Percentiles rank a stretch among this genome's conserved stretches.
Evolutionary conservation across 2,888 invertebrate genomes (phyloP).

Genomic region (Drosophila vallismaia): DNA sequence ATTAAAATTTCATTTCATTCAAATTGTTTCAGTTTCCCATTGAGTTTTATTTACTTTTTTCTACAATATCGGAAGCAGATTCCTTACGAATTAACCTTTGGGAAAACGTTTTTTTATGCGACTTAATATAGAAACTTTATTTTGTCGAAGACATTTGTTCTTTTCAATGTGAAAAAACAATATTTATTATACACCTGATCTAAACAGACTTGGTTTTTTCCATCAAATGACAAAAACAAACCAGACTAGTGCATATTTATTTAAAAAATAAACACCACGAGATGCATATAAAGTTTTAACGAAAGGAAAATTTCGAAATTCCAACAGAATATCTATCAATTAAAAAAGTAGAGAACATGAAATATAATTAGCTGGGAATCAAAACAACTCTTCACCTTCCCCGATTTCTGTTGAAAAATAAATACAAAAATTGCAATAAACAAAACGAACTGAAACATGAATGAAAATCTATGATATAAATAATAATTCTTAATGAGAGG

Average conservation of each 20-base stretch:
- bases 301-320: neutral
- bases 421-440: slow-evolving; percentile 38
- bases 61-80: neutral
- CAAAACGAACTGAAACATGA: slow-evolving; percentile 62
- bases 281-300: slow-evolving; percentile 5
- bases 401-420: slow-evolving; percentile 17
- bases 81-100: neutral
- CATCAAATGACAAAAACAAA: slow-evolving; percentile 33
- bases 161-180: neutral
- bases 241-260: slow-evolving; percentile 21
- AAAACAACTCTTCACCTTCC: slow-evolving; percentile 17
- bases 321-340: slow-evolving; percentile 25
- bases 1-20: slow-evolving; percentile 19
- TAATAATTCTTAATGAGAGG: slow-evolving; percentile 47
- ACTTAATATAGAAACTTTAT: neutral
- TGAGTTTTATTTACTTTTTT: slow-evolving; percentile 9
- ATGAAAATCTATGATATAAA: slow-evolving; percentile 72
- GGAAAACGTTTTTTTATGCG: neutral
- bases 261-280: slow-evolving; percentile 22
- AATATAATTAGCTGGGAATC: slow-evolving; percentile 32
- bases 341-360: slow-evolving; percentile 29
- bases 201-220: slow-evolving; percentile 27
- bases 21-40: slow-evolving; percentile 10
- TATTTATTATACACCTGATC: slow-evolving; percentile 9
- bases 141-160: neutral